Percentiles rank a stretch among this genome's conserved stretches.
phyloP scores from a whole-genome alignment of 2,888 invertebrate genomes.

The Choristoneura rosaceana region DNA sequence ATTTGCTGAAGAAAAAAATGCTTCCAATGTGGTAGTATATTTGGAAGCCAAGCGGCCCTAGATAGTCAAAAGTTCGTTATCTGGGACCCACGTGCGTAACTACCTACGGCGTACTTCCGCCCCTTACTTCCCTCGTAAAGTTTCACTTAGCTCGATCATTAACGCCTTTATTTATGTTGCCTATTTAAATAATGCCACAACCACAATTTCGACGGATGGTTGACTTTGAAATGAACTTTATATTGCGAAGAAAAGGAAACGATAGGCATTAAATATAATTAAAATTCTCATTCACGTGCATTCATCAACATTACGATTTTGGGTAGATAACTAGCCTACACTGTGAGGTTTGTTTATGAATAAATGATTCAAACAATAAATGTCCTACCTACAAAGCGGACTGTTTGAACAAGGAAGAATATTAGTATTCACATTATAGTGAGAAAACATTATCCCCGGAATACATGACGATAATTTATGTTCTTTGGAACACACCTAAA shows the following conservation, averaged over 20 bases:
- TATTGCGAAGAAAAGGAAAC: slow-evolving; percentile 26
- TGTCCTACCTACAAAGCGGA: background rate
- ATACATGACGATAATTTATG: background rate
- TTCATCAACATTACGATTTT: slow-evolving; percentile 19
- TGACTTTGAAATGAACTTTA: slow-evolving; percentile 37
- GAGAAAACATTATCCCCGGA: background rate
- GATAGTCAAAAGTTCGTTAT: slow-evolving; percentile 62
- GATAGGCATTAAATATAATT: slow-evolving; percentile 30
- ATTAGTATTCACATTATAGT: background rate
- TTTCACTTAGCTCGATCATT: slow-evolving; percentile 43
- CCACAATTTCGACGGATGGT: slow-evolving; percentile 28
- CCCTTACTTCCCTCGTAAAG: slow-evolving; percentile 62
- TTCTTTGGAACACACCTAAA: too few species aligned
- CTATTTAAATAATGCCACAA: slow-evolving; percentile 37
- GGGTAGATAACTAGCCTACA: background rate
- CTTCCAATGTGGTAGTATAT: background rate
- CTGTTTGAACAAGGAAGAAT: background rate
- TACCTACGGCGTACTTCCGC: slow-evolving; percentile 73
- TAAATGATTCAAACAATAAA: slow-evolving; percentile 3
- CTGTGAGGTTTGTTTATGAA: background rate
- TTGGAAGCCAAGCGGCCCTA: slow-evolving; percentile 1
- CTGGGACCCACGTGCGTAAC: slow-evolving; percentile 69
- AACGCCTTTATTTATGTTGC: slow-evolving; percentile 41
- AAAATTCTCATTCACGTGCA: slow-evolving; percentile 24
- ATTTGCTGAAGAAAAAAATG: too few species aligned